These are phyloP conservation scores for Bedellia somnulentella DNA, from an alignment of 2,888 invertebrate species.

Conservation along the genomic window DNA sequence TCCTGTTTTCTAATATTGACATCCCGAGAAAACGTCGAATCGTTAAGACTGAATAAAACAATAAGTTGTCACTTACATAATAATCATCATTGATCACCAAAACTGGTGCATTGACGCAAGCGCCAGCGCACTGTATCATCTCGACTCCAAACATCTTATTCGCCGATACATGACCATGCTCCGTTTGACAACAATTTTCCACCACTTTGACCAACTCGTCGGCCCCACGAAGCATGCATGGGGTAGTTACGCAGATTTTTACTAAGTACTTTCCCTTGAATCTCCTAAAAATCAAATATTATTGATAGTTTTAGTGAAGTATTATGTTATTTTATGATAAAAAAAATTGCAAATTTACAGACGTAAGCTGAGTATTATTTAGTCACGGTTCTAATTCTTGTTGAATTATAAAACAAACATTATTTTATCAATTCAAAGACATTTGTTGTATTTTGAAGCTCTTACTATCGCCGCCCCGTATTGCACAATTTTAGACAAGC, in stretches of 20 bases:
- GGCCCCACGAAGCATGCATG: slow-evolving; percentile 42
- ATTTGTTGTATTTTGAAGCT: no score
- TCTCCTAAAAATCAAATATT: no score
- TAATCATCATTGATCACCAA: slow-evolving; percentile 42
- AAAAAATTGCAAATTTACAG: slow-evolving; percentile 3
- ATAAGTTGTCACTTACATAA: slow-evolving; percentile 22
- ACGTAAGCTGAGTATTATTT: no score
- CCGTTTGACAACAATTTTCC: slow-evolving; percentile 27
- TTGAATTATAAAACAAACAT: no score
- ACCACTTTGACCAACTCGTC: slow-evolving; percentile 28
- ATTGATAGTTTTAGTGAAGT: slow-evolving; percentile 6
- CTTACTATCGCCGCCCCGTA: no score
- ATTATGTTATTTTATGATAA: slow-evolving; percentile 5
- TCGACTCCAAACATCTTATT: slow-evolving; percentile 41
- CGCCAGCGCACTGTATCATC: slow-evolving; percentile 37
- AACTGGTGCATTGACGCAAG: slow-evolving; percentile 43
- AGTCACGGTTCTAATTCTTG: no score
- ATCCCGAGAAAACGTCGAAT: no score
- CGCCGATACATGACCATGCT: slow-evolving; percentile 22
- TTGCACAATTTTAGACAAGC: no score
- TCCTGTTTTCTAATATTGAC: no score
- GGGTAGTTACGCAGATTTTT: slow-evolving; percentile 38
- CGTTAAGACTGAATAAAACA: no score
- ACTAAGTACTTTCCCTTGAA: slow-evolving; percentile 36
- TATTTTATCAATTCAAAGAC: no score